phyloP scores from a whole-genome alignment of 2,888 invertebrate genomes.

The Platycnemis pennipes region DNA sequence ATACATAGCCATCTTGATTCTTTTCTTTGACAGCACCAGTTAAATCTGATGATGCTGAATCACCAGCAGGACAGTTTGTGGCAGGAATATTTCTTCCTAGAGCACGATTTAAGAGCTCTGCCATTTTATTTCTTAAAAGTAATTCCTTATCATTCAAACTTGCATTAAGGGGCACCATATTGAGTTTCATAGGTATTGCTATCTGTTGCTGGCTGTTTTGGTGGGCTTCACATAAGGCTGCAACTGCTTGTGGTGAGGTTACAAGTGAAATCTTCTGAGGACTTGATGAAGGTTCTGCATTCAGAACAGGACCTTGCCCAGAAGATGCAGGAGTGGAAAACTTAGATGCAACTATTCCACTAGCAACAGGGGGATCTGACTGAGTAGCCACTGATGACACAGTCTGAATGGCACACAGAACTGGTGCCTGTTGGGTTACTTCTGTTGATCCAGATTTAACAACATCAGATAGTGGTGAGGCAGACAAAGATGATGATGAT shows the following conservation, averaged over 20 bases:
- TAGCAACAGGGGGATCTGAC: slow-evolving; percentile 65
- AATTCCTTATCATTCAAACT: slow-evolving; percentile 76
- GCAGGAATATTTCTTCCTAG: slow-evolving; percentile 75
- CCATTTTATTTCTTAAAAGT: slow-evolving; percentile 80
- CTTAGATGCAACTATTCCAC: not conserved
- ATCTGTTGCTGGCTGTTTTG: slow-evolving; percentile 39
- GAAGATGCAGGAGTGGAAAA: slow-evolving; percentile 7
- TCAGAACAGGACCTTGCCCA: not conserved
- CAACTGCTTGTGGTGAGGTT: not conserved
- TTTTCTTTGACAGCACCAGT: slow-evolving; percentile 13
- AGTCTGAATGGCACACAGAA: slow-evolving; percentile 70
- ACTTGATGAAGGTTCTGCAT: slow-evolving; percentile 1
- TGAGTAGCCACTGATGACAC: slow-evolving; percentile 70
- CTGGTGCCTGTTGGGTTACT: slow-evolving; percentile 55
- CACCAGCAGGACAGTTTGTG: not conserved
- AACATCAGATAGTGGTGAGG: slow-evolving; percentile 19
- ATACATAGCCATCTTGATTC: slow-evolving; percentile 35
- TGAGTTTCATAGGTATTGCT: slow-evolving; percentile 25
- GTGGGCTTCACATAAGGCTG: slow-evolving; percentile 28
- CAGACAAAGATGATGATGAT: not conserved
- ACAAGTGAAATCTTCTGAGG: slow-evolving; percentile 43
- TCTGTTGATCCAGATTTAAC: slow-evolving; percentile 21
- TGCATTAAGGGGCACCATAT: slow-evolving; percentile 17
- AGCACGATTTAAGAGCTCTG: slow-evolving; percentile 79
- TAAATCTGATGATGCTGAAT: not conserved